Conservation (phyloP, 2,797 vertebrate genomes). For the Semotilus atromaculatus region DNA sequence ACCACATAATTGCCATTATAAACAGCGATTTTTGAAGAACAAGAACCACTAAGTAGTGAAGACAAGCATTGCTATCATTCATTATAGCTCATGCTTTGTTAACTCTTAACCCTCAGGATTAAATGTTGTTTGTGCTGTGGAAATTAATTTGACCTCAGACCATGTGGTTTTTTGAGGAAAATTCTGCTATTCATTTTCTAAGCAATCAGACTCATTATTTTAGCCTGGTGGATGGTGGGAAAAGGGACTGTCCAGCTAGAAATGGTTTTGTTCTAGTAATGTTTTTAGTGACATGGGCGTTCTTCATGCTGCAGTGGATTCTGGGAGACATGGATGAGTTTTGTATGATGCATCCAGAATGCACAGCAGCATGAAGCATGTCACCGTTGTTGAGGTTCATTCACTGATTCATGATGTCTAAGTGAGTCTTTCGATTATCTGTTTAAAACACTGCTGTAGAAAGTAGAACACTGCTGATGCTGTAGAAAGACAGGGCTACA, state of each 20-base stretch:
- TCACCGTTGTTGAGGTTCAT: not conserved
- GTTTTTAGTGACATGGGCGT: not conserved
- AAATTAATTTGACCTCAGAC: not conserved
- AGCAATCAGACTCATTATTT: not conserved
- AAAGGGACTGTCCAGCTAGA: not conserved
- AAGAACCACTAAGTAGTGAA: not conserved
- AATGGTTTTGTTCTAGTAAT: not conserved
- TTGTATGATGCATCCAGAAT: not conserved
- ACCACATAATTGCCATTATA: not conserved
- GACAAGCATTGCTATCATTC: not conserved
- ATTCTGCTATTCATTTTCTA: not conserved
- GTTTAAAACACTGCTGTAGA: not conserved
- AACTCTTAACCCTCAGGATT: not conserved
- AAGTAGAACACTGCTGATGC: too few relatives aligned
- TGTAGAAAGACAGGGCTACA: not conserved
- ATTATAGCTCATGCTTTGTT: not conserved
- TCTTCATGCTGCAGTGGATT: not conserved
- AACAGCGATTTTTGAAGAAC: not conserved
- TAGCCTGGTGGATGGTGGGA: not conserved
- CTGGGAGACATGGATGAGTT: not conserved
- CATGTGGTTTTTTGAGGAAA: not conserved
- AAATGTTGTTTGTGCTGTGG: not conserved
- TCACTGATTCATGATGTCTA: not conserved
- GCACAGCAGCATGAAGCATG: not conserved
- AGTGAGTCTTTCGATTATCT: not conserved